A percentile compares a stretch with the other conserved stretches of the same genome.
Conservation (phyloP, 2,113 vertebrate genomes). For the Cairina moschata region DNA sequence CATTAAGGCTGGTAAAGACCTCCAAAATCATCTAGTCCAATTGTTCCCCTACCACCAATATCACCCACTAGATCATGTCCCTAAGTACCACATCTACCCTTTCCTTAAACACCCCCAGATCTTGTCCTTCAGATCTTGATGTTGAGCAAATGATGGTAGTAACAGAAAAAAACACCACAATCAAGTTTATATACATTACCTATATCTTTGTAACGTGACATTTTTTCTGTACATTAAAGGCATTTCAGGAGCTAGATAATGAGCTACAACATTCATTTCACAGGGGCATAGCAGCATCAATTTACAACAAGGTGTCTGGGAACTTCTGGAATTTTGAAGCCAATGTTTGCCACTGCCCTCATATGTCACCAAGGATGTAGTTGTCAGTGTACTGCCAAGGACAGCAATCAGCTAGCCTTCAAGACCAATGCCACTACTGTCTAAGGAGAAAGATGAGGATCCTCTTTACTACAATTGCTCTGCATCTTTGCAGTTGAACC, state of each 20-base stretch:
- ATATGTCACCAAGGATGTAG: not conserved
- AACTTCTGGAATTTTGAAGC: not conserved
- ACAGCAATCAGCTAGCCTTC: not conserved
- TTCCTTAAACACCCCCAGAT: no score
- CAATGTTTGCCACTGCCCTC: not conserved
- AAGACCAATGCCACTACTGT: not conserved
- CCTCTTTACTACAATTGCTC: not conserved
- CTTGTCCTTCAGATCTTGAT: not conserved
- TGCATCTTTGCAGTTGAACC: no score
- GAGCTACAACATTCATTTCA: not conserved
- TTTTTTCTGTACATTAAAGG: not conserved
- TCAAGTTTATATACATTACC: not conserved
- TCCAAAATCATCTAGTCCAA: no score
- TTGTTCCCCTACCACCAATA: no score
- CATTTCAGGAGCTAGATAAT: not conserved
- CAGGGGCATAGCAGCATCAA: not conserved
- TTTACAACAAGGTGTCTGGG: not conserved
- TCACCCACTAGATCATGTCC: no score
- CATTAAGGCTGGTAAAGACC: no score
- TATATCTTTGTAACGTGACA: not conserved
- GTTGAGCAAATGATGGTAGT: not conserved
- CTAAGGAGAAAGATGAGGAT: not conserved
- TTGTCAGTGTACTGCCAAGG: not conserved
- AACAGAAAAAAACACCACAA: not conserved
- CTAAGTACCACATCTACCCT: no score